These are phyloP conservation scores for Rhinoraja longicauda DNA, from an alignment of 2,797 vertebrate genomes.

Conservation along the genomic window DNA sequence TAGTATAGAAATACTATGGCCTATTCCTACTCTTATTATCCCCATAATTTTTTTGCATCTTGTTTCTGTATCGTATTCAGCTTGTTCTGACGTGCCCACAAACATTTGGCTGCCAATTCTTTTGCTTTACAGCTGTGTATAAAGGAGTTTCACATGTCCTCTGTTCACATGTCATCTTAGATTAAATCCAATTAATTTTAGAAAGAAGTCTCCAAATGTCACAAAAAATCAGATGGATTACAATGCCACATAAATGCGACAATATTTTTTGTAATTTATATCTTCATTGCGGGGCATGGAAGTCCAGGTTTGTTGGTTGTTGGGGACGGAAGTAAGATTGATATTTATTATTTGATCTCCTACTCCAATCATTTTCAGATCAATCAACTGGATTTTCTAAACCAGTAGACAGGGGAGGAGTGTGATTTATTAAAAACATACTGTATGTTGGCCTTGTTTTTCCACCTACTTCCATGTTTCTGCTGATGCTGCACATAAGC, in stretches of 20 bases:
- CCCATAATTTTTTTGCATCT: background rate
- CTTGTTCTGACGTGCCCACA: background rate
- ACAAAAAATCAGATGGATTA: background rate
- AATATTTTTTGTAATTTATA: background rate
- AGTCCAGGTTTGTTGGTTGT: background rate
- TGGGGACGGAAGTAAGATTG: background rate
- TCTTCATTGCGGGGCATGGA: background rate
- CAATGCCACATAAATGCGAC: background rate
- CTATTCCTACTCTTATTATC: too few relatives aligned
- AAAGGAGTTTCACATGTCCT: background rate
- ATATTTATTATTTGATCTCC: background rate
- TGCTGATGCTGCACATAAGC: background rate
- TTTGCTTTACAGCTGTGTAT: background rate
- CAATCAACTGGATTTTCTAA: background rate
- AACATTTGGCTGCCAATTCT: background rate
- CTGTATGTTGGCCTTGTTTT: background rate
- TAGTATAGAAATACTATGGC: too few relatives aligned
- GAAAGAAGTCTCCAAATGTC: background rate
- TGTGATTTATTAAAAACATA: background rate
- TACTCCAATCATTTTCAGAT: background rate
- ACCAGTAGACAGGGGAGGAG: background rate
- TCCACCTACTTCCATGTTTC: background rate
- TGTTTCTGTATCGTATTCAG: background rate
- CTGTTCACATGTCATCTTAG: background rate
- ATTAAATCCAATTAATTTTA: background rate